Base-by-base conservation (phyloP, 2,113 vertebrate genomes). In the Eulemur macaco region DNA sequence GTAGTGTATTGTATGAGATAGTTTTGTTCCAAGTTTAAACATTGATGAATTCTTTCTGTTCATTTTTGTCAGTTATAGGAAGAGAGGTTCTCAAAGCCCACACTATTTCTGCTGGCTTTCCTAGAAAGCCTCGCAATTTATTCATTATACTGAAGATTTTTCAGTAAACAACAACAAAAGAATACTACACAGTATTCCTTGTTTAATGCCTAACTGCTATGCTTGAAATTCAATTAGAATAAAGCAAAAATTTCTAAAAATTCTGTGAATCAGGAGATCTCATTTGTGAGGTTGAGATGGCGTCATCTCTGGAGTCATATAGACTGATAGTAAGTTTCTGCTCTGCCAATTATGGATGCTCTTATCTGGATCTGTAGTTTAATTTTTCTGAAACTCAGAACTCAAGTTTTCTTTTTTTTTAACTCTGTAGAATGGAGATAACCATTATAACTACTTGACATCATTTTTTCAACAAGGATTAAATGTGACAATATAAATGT, bases 1-100 rank as follows among this genome's bases (percentile, higher is more conserved):
- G 39, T 80, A 50, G 14, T 84, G 14, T 39, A 68, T 39, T 93
- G 39, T 68, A 17, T 76, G 73, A 69, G 5, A 64, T 27, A 54
- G 47, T 2, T 69, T 95, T 91, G 81, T 56, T 42, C 37, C 29
- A 56, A 58, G 27, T 64, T 91, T 91, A 85, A 91, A 37, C 8
- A 82, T 18, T 91, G 15, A 50, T 87, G 10, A 74, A 87, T 90
- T 85, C 50, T 93, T 87, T 60, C 37, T 81, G 27, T 91, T 92
- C 25, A 63, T 88, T 76, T 88, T 77, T 13, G 31, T 74, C 3
- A 95, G 23, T 91, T 52, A 71, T 13, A 21, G 5, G 29, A 10
- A 85, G 37, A 76, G 68, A 47, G 31, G 14, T 76, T 73, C 52
- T 37, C 89, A 34, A 95, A 88, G 10, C 10, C 29, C 63, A 21